These are phyloP conservation scores for Cephalophus harveyi DNA, from an alignment of 2,113 vertebrate species.

Conservation along the genomic window DNA sequence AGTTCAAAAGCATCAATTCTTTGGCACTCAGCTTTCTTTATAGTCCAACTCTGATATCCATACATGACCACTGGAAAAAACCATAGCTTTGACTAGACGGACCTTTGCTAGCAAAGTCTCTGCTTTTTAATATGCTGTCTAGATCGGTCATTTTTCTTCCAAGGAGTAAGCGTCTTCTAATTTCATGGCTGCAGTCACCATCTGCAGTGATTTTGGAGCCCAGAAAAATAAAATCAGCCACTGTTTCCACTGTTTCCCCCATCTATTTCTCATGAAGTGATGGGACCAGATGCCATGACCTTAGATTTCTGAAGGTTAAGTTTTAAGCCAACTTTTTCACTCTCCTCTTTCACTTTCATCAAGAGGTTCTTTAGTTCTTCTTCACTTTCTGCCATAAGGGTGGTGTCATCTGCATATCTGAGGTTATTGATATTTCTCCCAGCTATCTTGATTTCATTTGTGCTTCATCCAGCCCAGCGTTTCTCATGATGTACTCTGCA, in stretches of 20 bases:
- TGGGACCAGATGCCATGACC: not conserved
- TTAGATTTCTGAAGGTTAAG: not conserved
- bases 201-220: not conserved
- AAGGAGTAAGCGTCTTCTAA: not conserved
- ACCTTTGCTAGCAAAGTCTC: not conserved
- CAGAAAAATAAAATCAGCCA: fast-evolving
- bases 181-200: not conserved
- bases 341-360: not conserved
- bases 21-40: not conserved
- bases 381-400: not conserved
- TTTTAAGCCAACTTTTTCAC: not conserved
- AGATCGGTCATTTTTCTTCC: not conserved
- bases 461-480: not conserved
- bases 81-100: not conserved
- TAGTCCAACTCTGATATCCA: not conserved
- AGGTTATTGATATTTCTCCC: not conserved
- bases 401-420: not conserved
- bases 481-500: not conserved
- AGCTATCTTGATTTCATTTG: fast-evolving
- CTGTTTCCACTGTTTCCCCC: not conserved
- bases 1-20: not conserved
- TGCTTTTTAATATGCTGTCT: not conserved
- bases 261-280: not conserved
- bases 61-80: not conserved
- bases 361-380: not conserved